Base-by-base conservation (phyloP, 2,888 invertebrate genomes). In the Zhuqinia jingwanae region DNA sequence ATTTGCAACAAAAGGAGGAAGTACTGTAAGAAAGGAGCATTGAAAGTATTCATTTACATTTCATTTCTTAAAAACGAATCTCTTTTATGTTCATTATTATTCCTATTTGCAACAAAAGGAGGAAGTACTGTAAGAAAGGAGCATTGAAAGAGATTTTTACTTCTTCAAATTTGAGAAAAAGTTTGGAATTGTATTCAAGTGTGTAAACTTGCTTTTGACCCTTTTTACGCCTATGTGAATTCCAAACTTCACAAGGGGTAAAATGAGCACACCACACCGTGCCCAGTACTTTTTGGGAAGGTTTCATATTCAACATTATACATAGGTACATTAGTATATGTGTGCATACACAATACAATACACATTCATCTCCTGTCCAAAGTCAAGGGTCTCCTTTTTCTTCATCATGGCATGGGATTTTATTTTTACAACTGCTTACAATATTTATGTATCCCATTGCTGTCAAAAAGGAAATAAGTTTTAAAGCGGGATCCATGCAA, bases 221-320 rank as follows among this genome's bases (percentile, higher is more conserved):
- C 88, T 88, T 88, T 88, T 88, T 86, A 88, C 82, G 88, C 85
- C 76, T 86, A 70, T 77, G 77, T 85, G 86, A 88, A 88, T 88
- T 88, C 88, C 86, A 82, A 88, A 60, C 88, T 75, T 75, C 78
- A 47, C 83, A 81, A 81, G 86, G 80, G 80, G 86, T 86, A 86
- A 63, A 53, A 45, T 27, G 36, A 60, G 47, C 75, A 36, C 73
- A 60, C 60, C 27, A 63, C 36, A 36, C 36, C 36, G 8, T 36
- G 36, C 8, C 5, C 3, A 36, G 8, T 58, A 22, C n/a, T 25
- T 36, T 47, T 60, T 53, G 22, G 42, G 45, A 80, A 60, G 10
- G 60, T n/a, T 50, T 36, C 17, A 1, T 10, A 65, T 42, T 10
- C 65, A 20, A 11, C n/a, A n/a, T n/a, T n/a, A n/a, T n/a, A n/a